Percentiles rank a stretch among this genome's conserved stretches.
Evolutionary conservation across 2,888 invertebrate genomes (phyloP).

Genomic region (Luffia ferchaultella): DNA sequence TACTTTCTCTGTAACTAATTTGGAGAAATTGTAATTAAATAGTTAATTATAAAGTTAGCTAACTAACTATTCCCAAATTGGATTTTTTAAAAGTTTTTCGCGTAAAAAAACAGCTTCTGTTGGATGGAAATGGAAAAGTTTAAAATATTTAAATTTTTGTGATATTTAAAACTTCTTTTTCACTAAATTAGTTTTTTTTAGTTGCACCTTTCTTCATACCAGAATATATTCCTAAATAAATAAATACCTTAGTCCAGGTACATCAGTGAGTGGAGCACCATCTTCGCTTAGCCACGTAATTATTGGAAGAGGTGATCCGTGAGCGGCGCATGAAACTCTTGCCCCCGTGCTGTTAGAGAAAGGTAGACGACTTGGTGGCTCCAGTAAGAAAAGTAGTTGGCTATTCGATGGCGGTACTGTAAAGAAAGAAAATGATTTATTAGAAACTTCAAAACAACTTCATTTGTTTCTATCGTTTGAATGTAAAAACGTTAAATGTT

Average conservation of each 20-base stretch:
- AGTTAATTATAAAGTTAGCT: no score
- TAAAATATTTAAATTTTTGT: no score
- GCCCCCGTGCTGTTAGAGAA: conserved; percentile 85
- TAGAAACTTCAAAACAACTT: neutral
- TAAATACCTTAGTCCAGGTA: conserved; percentile 76
- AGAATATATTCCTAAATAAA: no score
- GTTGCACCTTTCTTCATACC: no score
- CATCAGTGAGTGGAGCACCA: conserved; percentile 73
- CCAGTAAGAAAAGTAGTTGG: conserved; percentile 71
- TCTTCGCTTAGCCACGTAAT: conserved; percentile 81
- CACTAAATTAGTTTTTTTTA: no score
- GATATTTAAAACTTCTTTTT: no score
- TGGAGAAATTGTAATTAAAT: no score
- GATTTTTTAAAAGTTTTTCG: no score
- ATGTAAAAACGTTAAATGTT: neutral
- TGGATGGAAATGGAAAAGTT: no score
- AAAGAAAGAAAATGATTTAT: conserved; percentile 12
- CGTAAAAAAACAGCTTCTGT: no score
- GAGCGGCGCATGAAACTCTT: conserved; percentile 77
- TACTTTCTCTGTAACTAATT: no score
- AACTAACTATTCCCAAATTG: no score
- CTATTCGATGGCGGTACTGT: conserved; percentile 26
- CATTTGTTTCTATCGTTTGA: neutral
- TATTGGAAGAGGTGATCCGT: conserved; percentile 76
- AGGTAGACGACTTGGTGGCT: conserved; percentile 78